phyloP scores from a whole-genome alignment of 2,113 vertebrate genomes.

The Arvicanthis niloticus region DNA sequence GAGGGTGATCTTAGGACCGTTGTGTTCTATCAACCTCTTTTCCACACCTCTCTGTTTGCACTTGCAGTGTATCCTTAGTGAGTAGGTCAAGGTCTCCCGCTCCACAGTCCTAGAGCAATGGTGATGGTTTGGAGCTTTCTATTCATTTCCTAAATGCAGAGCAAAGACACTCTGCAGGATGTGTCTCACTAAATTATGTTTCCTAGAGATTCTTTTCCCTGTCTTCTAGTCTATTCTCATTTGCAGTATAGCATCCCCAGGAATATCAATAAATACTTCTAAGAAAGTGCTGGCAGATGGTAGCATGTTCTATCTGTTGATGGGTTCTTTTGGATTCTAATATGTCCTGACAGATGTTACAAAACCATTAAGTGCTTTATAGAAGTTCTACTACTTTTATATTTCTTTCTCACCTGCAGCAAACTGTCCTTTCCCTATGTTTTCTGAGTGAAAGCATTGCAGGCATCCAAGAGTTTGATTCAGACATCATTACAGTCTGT shows the following conservation, averaged over 20 bases:
- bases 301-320: background rate
- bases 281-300: background rate
- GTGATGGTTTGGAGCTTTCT: background rate
- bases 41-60: background rate
- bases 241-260: background rate
- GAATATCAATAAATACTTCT: background rate
- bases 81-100: background rate
- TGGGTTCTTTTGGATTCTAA: background rate
- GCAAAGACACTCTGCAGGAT: background rate
- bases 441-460: background rate
- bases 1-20: background rate
- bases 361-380: background rate
- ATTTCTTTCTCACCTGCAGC: background rate
- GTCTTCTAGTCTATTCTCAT: fast-evolving
- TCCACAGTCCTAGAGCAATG: background rate
- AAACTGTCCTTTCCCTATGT: background rate
- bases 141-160: background rate
- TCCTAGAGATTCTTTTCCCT: background rate
- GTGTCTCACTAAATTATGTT: background rate
- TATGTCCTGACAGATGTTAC: background rate
- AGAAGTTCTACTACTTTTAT: background rate
- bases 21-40: background rate
- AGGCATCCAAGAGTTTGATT: background rate
- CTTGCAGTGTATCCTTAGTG: background rate
- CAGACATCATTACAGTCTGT: background rate